phyloP scores from a whole-genome alignment of 2,888 invertebrate species.

The Thumatha senex region DNA sequence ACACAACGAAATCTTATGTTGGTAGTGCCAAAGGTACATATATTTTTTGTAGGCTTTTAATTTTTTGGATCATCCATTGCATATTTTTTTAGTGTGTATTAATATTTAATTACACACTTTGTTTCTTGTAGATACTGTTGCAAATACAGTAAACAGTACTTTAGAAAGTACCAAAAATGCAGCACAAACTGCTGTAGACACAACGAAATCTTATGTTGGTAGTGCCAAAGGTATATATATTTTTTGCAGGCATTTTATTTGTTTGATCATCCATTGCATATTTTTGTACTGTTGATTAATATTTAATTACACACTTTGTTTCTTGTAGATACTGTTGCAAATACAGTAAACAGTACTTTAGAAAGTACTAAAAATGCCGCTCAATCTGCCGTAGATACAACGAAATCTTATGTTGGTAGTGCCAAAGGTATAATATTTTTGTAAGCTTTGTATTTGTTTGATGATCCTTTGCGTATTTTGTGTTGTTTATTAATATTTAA shows the following conservation, averaged over 20 bases:
- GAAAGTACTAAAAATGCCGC: slow-evolving; percentile 58
- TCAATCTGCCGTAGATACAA: slow-evolving; percentile 52
- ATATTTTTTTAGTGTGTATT: no score
- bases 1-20: slow-evolving; percentile 59
- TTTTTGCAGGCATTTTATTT: neutral
- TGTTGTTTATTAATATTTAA: neutral
- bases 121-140: slow-evolving; percentile 52
- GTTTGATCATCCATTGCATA: neutral
- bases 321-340: slow-evolving; percentile 56
- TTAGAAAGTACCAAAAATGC: slow-evolving; percentile 58
- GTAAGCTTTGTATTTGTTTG: neutral
- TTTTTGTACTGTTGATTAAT: neutral
- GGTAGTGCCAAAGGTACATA: slow-evolving; percentile 66
- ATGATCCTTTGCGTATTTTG: neutral
- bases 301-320: neutral
- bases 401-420: slow-evolving; percentile 57
- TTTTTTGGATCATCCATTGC: no score
- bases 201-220: slow-evolving; percentile 57
- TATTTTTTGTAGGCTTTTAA: no score
- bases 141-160: slow-evolving; percentile 50
- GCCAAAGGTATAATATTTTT: slow-evolving; percentile 57
- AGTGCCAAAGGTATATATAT: slow-evolving; percentile 61
- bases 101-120: neutral
- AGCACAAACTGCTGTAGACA: slow-evolving; percentile 53
- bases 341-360: slow-evolving; percentile 50